Evolutionary conservation across 1,140 invertebrate genomes (phyloP).

Genomic region (Zaprionus davidi): DNA sequence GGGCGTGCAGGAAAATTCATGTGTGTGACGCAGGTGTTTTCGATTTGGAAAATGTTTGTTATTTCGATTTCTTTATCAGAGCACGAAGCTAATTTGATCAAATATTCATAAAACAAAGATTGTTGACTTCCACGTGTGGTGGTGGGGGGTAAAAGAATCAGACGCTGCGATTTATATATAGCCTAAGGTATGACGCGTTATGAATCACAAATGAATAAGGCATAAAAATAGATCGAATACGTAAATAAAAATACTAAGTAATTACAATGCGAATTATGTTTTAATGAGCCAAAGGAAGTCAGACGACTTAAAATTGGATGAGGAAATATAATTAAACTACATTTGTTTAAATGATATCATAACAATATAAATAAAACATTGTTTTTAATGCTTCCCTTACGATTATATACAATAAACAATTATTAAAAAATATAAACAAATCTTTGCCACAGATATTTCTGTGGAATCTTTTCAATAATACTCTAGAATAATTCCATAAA

Average conservation of each 20-base stretch:
- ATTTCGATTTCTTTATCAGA: slow-evolving; percentile 49
- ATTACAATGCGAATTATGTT: background rate
- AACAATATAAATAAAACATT: background rate
- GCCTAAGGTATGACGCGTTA: slow-evolving; percentile 6
- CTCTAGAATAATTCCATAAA: background rate
- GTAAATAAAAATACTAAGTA: slow-evolving; percentile 1
- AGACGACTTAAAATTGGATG: background rate
- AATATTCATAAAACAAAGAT: slow-evolving; percentile 36
- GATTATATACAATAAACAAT: background rate
- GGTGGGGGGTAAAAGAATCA: background rate
- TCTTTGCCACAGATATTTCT: no score
- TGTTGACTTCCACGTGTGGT: background rate
- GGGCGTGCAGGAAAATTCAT: background rate
- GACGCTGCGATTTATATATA: slow-evolving; percentile 31
- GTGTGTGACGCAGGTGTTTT: slow-evolving; percentile 32
- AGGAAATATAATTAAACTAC: background rate
- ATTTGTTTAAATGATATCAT: background rate
- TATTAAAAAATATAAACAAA: background rate
- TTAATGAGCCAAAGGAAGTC: background rate
- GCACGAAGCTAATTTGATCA: slow-evolving; percentile 42
- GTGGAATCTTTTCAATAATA: background rate
- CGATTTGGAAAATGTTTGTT: slow-evolving; percentile 30
- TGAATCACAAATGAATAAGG: slow-evolving; percentile 35
- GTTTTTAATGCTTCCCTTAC: no score
- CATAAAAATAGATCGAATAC: slow-evolving; percentile 25